phyloP scores from a whole-genome alignment of 2,797 vertebrate genomes.

The Squalus acanthias region DNA sequence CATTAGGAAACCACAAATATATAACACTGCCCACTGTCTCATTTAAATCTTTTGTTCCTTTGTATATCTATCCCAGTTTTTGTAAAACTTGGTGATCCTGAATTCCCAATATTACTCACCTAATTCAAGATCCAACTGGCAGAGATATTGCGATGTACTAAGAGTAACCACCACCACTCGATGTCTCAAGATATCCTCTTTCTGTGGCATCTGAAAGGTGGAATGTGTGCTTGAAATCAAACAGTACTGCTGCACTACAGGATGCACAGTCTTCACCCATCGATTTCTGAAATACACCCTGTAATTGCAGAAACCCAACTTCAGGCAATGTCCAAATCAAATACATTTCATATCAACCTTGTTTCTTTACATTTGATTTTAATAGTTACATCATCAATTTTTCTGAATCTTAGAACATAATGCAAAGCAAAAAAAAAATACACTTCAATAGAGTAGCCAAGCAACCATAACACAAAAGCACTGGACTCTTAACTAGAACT shows the following conservation, averaged over 20 bases:
- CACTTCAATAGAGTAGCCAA: background rate
- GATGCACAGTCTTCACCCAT: slow-evolving; percentile 98
- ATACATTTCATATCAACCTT: background rate
- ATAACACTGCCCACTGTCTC: background rate
- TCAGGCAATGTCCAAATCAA: background rate
- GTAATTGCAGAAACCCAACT: slow-evolving; percentile 40
- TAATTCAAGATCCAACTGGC: slow-evolving; percentile 92
- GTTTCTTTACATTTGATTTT: background rate
- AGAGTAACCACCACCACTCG: slow-evolving; percentile 93
- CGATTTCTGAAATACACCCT: slow-evolving; percentile 99
- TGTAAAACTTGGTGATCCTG: background rate
- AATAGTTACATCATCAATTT: background rate
- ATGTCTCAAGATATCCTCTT: slow-evolving; percentile 89
- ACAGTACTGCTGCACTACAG: slow-evolving; percentile 98
- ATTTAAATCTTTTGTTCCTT: background rate
- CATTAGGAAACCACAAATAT: background rate
- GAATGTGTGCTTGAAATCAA: slow-evolving; percentile 88
- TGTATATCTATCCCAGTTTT: too few species aligned
- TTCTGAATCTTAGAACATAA: background rate
- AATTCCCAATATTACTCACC: slow-evolving; percentile 62
- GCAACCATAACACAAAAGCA: background rate
- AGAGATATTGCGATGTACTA: slow-evolving; percentile 97
- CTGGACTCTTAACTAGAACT: background rate
- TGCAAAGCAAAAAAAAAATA: background rate
- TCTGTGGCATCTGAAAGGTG: slow-evolving; percentile 97